Percentiles rank a stretch among this genome's conserved stretches.
Conservation (phyloP, 23 tunicate species). For the Ciona savignyi region DNA sequence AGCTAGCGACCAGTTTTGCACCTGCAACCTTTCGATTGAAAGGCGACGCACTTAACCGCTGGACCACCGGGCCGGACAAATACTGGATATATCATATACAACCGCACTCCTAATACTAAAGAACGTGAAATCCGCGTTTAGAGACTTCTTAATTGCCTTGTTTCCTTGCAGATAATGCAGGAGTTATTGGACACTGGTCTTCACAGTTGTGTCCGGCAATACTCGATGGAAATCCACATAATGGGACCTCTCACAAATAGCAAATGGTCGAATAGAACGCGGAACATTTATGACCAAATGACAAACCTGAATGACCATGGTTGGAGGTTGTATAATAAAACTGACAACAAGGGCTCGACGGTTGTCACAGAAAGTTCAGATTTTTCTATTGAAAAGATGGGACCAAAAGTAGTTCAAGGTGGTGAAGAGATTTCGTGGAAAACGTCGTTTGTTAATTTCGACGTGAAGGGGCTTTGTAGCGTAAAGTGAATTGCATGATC, state of each 20-base stretch:
- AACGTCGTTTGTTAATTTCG: background rate
- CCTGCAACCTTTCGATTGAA: too few relatives aligned
- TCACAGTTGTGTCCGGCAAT: background rate
- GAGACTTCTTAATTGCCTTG: too few relatives aligned
- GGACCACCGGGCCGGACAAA: too few relatives aligned
- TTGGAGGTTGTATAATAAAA: background rate
- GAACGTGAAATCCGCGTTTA: too few relatives aligned
- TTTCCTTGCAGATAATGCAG: background rate
- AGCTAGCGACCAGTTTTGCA: too few relatives aligned
- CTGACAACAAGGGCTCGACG: background rate
- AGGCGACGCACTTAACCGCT: too few relatives aligned
- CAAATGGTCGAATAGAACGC: background rate
- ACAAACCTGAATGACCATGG: background rate
- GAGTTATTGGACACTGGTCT: background rate
- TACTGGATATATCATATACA: too few relatives aligned
- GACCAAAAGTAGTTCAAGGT: background rate
- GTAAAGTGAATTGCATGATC: too few relatives aligned
- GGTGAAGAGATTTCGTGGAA: background rate
- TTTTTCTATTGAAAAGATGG: background rate
- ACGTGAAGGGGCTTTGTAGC: background rate
- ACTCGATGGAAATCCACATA: background rate
- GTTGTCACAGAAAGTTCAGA: background rate
- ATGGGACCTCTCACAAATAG: background rate
- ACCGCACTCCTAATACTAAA: too few relatives aligned
- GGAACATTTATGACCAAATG: background rate